These are phyloP conservation scores for Stictocephala bisonia DNA, from an alignment of 2,888 invertebrate species.

Conservation along the genomic window DNA sequence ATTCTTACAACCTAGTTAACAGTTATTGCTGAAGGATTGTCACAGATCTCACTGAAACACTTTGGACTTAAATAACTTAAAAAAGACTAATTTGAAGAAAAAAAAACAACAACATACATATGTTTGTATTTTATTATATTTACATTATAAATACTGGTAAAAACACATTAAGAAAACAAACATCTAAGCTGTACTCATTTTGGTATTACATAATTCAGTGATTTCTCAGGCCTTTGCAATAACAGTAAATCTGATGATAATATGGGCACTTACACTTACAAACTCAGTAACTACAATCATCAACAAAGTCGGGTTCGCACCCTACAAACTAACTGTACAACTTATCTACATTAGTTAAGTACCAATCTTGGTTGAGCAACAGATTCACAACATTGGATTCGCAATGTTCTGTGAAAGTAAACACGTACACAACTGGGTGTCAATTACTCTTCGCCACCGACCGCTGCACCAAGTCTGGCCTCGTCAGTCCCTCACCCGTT, in stretches of 20 bases:
- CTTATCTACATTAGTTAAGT: slow-evolving; percentile 42
- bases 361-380: slow-evolving; percentile 11
- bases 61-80: slow-evolving; percentile 1
- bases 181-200: too few species aligned
- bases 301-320: slow-evolving; percentile 20
- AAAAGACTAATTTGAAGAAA: not conserved
- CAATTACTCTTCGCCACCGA: slow-evolving; percentile 25
- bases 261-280: not conserved
- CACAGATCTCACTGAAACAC: not conserved
- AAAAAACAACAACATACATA: not conserved
- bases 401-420: not conserved
- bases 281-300: not conserved
- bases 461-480: slow-evolving; percentile 56
- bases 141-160: not conserved
- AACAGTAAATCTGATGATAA: slow-evolving; percentile 1
- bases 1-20: slow-evolving; percentile 9
- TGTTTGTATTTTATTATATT: not conserved
- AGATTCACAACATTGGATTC: not conserved
- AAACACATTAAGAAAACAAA: not conserved
- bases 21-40: slow-evolving; percentile 36
- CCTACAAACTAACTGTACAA: slow-evolving; percentile 29
- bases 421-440: not conserved
- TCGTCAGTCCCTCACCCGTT: slow-evolving; percentile 53
- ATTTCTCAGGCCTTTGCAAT: too few species aligned
- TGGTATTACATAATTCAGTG: too few species aligned